Percentiles rank a stretch among this genome's conserved stretches.
Conservation (phyloP, 2,797 vertebrate genomes). For the Setipinna tenuifilis region DNA sequence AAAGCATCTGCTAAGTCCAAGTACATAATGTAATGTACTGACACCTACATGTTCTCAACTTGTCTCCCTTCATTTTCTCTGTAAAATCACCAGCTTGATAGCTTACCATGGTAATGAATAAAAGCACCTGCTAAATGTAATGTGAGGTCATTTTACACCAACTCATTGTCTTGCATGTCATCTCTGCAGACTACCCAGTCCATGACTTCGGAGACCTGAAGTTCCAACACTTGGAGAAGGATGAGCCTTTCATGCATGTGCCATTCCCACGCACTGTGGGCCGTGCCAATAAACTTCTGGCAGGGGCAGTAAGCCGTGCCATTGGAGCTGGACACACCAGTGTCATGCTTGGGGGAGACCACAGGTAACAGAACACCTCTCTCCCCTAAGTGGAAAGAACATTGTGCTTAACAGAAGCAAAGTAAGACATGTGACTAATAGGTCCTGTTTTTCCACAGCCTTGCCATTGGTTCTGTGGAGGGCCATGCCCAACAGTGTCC, state of each 20-base stretch:
- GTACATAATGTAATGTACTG: no score
- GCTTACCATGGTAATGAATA: no score
- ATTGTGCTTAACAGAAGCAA: neutral
- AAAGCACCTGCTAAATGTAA: no score
- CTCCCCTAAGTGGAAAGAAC: neutral
- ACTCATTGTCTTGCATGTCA: neutral
- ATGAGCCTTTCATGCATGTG: slow-evolving; percentile 87
- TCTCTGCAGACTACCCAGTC: slow-evolving; percentile 82
- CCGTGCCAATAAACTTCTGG: slow-evolving; percentile 83
- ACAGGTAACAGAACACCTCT: slow-evolving; percentile 81
- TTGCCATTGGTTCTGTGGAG: slow-evolving; percentile 89
- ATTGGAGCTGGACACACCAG: slow-evolving; percentile 87
- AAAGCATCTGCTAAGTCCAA: no score
- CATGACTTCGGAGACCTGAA: slow-evolving; percentile 92
- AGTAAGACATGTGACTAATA: neutral
- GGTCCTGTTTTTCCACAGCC: slow-evolving; percentile 69
- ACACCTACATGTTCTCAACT: no score
- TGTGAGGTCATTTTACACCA: neutral
- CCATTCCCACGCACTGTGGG: slow-evolving; percentile 90
- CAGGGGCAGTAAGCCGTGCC: slow-evolving; percentile 83
- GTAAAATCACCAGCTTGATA: no score
- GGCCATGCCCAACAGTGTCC: slow-evolving; percentile 89
- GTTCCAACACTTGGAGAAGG: slow-evolving; percentile 86
- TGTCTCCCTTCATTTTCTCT: no score
- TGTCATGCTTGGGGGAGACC: slow-evolving; percentile 93